Evolutionary conservation across 2,113 vertebrate genomes (phyloP).

Genomic region (Rhinolophus sinicus): DNA sequence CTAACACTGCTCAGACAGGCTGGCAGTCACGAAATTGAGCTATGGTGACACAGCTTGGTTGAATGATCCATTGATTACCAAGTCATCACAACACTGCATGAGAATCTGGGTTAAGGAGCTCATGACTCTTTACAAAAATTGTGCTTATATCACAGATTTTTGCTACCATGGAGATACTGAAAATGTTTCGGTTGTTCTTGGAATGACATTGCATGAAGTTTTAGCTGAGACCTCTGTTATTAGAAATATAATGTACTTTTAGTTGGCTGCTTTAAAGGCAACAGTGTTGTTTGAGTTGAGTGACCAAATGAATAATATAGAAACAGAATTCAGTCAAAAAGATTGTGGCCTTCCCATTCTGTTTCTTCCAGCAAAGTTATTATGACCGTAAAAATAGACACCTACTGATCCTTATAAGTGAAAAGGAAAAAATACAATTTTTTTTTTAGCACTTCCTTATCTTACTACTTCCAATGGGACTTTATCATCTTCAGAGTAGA

Average conservation of each 20-base stretch:
- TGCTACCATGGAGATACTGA: slow-evolving; percentile 9
- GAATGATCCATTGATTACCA: not conserved
- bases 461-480: not conserved
- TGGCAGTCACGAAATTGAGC: not conserved
- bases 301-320: not conserved
- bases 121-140: not conserved
- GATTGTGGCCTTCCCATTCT: not conserved
- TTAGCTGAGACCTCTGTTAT: not conserved
- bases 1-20: not conserved
- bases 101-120: not conserved
- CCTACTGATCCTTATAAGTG: not conserved
- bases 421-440: not conserved
- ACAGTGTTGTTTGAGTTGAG: not conserved
- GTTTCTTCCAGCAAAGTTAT: not conserved
- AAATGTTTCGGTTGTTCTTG: slow-evolving; percentile 27
- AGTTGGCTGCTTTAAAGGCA: slow-evolving; percentile 6
- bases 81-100: not conserved
- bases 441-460: not conserved
- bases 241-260: slow-evolving; percentile 8
- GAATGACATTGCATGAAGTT: not conserved
- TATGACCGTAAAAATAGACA: not conserved
- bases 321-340: not conserved
- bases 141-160: not conserved
- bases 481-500: slow-evolving; percentile 3
- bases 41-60: not conserved